Conservation (phyloP, 2,797 vertebrate species). For the Mallotus villosus region DNA sequence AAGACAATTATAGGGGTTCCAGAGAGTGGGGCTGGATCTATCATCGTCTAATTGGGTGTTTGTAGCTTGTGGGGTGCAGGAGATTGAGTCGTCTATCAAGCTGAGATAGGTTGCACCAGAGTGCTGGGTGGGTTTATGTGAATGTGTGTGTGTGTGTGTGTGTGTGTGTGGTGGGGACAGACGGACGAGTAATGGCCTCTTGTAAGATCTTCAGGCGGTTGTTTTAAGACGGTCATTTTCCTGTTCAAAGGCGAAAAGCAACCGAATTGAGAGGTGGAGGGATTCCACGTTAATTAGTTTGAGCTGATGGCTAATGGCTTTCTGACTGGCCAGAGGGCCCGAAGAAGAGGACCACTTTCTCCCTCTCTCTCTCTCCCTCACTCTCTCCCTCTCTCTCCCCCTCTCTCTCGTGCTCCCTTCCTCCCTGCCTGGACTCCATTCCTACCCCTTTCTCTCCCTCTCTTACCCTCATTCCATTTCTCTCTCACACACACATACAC, state of each 20-base stretch:
- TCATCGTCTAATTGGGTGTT: constrained; percentile 75
- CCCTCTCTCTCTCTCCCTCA: too few species aligned
- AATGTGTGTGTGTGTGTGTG: too few species aligned
- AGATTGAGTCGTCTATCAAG: constrained; percentile 79
- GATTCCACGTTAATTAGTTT: constrained; percentile 65
- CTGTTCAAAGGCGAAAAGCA: too few species aligned
- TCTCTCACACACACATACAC: background rate
- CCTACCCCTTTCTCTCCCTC: constrained; percentile 1
- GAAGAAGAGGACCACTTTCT: constrained; percentile 17
- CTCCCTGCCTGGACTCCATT: background rate
- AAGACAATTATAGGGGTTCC: constrained; percentile 48
- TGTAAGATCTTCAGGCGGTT: constrained; percentile 57
- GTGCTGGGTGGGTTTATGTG: constrained; percentile 30
- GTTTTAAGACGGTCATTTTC: constrained; percentile 70
- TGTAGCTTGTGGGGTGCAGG: constrained; percentile 62
- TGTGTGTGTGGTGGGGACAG: background rate
- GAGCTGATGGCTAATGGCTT: constrained; percentile 49
- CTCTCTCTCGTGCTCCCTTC: constrained; percentile 12
- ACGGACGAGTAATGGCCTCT: constrained; percentile 63
- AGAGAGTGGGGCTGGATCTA: constrained; percentile 66
- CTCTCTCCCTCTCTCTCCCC: too few species aligned
- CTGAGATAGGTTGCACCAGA: constrained; percentile 53
- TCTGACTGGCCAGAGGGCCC: constrained; percentile 54
- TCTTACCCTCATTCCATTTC: constrained; percentile 14
- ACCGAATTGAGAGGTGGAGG: constrained; percentile 56